Evolutionary conservation across 2,888 invertebrate genomes (phyloP).

Genomic region (Eutolmus rufibarbis): DNA sequence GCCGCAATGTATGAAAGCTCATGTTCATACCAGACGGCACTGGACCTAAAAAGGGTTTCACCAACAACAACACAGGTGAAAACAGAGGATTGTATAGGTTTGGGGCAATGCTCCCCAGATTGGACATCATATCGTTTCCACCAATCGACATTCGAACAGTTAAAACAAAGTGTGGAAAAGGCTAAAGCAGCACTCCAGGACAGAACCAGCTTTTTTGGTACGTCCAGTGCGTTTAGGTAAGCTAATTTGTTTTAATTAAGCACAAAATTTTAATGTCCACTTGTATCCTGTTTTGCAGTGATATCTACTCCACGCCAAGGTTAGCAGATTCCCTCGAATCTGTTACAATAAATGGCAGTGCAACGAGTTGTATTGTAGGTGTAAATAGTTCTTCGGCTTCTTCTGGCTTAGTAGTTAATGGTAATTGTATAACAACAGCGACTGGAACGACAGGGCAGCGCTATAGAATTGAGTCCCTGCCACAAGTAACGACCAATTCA

Average conservation of each 20-base stretch:
- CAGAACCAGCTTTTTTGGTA: slow-evolving; percentile 73
- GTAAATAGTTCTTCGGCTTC: slow-evolving; percentile 50
- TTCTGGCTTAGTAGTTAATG: slow-evolving; percentile 55
- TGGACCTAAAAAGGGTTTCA: slow-evolving; percentile 78
- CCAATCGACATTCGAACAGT: slow-evolving; percentile 87
- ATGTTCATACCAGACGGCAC: slow-evolving; percentile 87
- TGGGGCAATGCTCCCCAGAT: slow-evolving; percentile 69
- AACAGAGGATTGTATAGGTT: slow-evolving; percentile 64
- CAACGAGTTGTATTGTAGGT: slow-evolving; percentile 58
- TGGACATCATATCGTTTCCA: slow-evolving; percentile 83
- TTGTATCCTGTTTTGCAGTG: slow-evolving; percentile 51
- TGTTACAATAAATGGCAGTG: slow-evolving; percentile 54
- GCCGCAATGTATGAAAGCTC: slow-evolving; percentile 87
- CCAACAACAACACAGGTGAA: slow-evolving; percentile 63
- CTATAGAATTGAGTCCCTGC: slow-evolving; percentile 59
- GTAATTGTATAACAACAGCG: slow-evolving; percentile 58
- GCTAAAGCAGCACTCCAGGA: slow-evolving; percentile 87
- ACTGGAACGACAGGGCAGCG: slow-evolving; percentile 57
- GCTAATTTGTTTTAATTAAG: not conserved
- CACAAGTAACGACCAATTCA: slow-evolving; percentile 58
- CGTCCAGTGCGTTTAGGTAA: slow-evolving; percentile 76
- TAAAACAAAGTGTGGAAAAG: slow-evolving; percentile 89
- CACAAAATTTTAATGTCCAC: not conserved
- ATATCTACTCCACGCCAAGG: slow-evolving; percentile 62
- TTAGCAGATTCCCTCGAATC: slow-evolving; percentile 58